Base-by-base conservation (phyloP, 2,797 vertebrate species). In the Okamejei kenojei region DNA sequence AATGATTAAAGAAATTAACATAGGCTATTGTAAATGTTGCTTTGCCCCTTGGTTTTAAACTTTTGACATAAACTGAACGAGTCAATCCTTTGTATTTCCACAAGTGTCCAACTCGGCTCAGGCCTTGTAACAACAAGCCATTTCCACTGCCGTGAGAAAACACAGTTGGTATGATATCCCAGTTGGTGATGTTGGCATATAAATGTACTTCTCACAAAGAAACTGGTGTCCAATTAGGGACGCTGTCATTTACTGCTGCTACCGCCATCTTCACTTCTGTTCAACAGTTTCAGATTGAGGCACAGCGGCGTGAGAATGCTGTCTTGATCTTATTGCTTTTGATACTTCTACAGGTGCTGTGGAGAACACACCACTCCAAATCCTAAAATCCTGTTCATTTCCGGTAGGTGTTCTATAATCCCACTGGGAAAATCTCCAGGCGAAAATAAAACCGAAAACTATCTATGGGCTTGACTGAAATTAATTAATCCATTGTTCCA, bases 401-500 rank as follows among this genome's bases (percentile, higher is more conserved):
- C 35, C 38, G 29, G 38, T 71, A 74, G 38, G 21, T 7, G 10
- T 38, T 11, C 35, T 35, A 17, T 91, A 74, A 84, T 74, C 13
- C 15, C 71, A 54, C 32, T 0, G 29, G 13, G 45, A 74, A 76
- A 74, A 23, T 74, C 35, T 68, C 21, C 19, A 29, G 71, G 10
- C 63, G 61, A 88, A 88, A 21, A 35, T 65, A 21, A 38, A 17
- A 35, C 19, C 19, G 78, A 79, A 79, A 79, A 68, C 6, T 10
- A 35, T 15, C 82, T n/a, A n/a, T 15, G 1, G 29, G 17, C 4
- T 32, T 1, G n/a, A 29, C 82, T 32, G 11, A 86, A 86, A 8
- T 91, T 2, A 91, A 45, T 91, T 76, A 76, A 38, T 92, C 90
- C 71, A 74, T 29, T 76, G 38, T 74, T 45, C 71, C 90, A 17